Evolutionary conservation across 1,140 invertebrate species (phyloP).

Genomic region (Nymphalis io): DNA sequence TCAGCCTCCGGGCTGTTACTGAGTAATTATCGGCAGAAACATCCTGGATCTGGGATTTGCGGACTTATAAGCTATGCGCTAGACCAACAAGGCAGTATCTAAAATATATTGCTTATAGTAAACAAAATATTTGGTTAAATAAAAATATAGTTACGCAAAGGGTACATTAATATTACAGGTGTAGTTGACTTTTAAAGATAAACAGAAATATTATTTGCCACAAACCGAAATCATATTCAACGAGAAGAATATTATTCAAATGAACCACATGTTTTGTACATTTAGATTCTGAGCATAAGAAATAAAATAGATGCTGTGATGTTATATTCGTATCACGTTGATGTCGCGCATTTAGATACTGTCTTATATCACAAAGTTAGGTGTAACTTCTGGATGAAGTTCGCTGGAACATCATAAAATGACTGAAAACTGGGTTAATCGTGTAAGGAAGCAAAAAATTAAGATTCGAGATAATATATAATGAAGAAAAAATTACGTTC

Average conservation of each 20-base stretch:
- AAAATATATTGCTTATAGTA: too few relatives aligned
- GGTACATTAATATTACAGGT: too few relatives aligned
- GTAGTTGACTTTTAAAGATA: too few relatives aligned
- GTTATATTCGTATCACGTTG: constrained; percentile 24
- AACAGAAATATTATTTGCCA: too few relatives aligned
- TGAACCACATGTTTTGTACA: not conserved
- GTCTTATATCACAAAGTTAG: constrained; percentile 21
- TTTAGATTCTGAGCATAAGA: constrained; percentile 10
- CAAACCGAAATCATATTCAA: too few relatives aligned
- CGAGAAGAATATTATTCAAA: not conserved
- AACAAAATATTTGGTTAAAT: too few relatives aligned
- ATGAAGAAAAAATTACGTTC: not conserved
- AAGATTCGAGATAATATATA: not conserved
- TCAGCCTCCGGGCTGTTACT: too few relatives aligned
- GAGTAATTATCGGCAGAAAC: too few relatives aligned
- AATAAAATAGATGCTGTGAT: not conserved
- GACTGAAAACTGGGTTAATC: not conserved
- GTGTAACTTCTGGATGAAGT: constrained; percentile 12
- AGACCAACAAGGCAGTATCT: too few relatives aligned
- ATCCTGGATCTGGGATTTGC: too few relatives aligned
- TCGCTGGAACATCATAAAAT: constrained; percentile 16
- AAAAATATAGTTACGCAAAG: too few relatives aligned
- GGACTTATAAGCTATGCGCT: too few relatives aligned
- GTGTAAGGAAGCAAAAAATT: constrained; percentile 13
- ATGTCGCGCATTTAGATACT: constrained; percentile 18